Conservation (phyloP, 2,888 invertebrate species). For the Cecidostiba fungosa region DNA sequence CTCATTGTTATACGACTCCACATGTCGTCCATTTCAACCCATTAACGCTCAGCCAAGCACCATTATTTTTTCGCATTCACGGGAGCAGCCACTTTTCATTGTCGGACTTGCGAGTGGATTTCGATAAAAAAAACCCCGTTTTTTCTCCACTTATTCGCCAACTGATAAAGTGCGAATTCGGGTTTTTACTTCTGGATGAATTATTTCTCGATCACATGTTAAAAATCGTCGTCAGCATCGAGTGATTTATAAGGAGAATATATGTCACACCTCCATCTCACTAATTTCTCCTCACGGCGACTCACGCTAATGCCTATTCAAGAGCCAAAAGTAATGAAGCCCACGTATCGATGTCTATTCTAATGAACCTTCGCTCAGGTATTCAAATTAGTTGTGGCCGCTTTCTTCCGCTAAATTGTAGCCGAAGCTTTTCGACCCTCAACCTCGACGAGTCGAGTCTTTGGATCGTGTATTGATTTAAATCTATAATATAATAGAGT, state of each 20-base stretch:
- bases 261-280: background rate
- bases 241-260: slow-evolving; percentile 9
- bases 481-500: background rate
- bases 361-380: slow-evolving; percentile 1
- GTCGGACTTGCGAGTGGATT: background rate
- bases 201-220: background rate
- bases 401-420: too few species aligned
- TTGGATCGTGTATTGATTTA: too few species aligned
- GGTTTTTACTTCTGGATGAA: background rate
- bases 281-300: background rate
- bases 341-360: slow-evolving; percentile 19
- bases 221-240: background rate
- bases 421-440: too few species aligned
- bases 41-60: background rate
- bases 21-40: background rate
- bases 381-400: slow-evolving; percentile 8
- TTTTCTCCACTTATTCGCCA: background rate
- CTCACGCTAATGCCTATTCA: slow-evolving; percentile 32
- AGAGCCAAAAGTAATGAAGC: slow-evolving; percentile 37
- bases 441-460: too few species aligned
- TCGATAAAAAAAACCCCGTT: background rate
- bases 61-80: background rate
- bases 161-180: background rate
- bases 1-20: background rate
- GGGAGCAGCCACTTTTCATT: background rate